Evolutionary conservation across 2,113 vertebrate species (phyloP).

Genomic region (Castor canadensis): DNA sequence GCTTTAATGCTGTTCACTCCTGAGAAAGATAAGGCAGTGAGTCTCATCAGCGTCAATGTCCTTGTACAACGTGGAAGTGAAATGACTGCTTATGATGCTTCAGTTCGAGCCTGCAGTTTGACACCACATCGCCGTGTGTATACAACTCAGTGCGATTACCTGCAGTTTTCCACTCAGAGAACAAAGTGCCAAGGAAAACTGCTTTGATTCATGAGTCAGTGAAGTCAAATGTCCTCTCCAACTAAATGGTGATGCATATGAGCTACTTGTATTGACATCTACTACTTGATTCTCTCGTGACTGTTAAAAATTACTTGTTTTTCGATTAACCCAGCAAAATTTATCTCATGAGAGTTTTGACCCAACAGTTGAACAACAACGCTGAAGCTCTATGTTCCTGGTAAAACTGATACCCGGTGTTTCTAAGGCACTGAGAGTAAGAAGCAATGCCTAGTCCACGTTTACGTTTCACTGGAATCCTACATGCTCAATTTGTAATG

Average conservation of each 20-base stretch:
- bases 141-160: constrained; percentile 80
- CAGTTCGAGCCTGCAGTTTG: constrained; percentile 75
- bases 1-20: constrained; percentile 66
- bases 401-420: constrained; percentile 90
- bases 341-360: constrained; percentile 90
- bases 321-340: constrained; percentile 87
- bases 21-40: constrained; percentile 74
- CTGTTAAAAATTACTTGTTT: constrained; percentile 82
- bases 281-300: constrained; percentile 72
- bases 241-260: constrained; percentile 76
- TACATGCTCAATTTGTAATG: constrained; percentile 93
- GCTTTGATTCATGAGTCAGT: constrained; percentile 46
- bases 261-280: constrained; percentile 77
- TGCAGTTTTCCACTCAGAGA: constrained; percentile 82
- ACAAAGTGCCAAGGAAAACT: constrained; percentile 66
- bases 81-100: constrained; percentile 69
- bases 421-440: constrained; percentile 91
- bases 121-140: constrained; percentile 71
- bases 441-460: constrained; percentile 90
- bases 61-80: constrained; percentile 80
- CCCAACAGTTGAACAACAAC: constrained; percentile 89
- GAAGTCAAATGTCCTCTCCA: constrained; percentile 72
- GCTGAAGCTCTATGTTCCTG: constrained; percentile 90
- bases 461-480: constrained; percentile 92
- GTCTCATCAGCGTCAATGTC: constrained; percentile 81